Conservation (phyloP, 2,888 invertebrate species). For the Ramazzottius varieornatus region DNA sequence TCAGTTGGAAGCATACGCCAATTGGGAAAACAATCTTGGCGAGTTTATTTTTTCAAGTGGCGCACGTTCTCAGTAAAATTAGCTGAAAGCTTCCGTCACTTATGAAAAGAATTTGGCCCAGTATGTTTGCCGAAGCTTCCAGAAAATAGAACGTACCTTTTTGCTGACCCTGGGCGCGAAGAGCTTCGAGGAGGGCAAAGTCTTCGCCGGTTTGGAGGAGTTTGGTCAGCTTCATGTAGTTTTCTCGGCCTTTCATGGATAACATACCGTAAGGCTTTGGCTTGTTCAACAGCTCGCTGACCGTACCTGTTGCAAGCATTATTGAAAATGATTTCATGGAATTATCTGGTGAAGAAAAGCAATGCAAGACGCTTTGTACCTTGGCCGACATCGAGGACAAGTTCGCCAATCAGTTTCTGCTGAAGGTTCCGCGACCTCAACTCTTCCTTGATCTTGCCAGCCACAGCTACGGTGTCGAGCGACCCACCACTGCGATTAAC, state of each 20-base stretch:
- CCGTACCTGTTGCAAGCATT: constrained; percentile 28
- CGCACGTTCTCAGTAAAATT: too few species aligned
- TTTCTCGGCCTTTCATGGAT: constrained; percentile 78
- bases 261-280: constrained; percentile 98
- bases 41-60: too few species aligned
- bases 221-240: constrained; percentile 23
- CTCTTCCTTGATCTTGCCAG: constrained; percentile 86
- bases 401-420: constrained; percentile 82
- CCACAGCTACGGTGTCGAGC: constrained; percentile 79
- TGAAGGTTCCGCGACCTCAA: constrained; percentile 85
- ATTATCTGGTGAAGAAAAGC: background rate
- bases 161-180: background rate
- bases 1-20: too few species aligned
- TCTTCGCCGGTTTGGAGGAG: constrained; percentile 7
- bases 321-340: background rate
- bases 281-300: constrained; percentile 81
- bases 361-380: background rate
- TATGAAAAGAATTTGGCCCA: too few species aligned
- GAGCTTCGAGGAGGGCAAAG: background rate
- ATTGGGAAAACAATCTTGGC: too few species aligned
- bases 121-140: too few species aligned
- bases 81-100: too few species aligned
- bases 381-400: constrained; percentile 49
- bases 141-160: background rate
- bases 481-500: constrained; percentile 40